These are phyloP conservation scores for Indicator indicator DNA, from an alignment of 2,113 vertebrate genomes.

Conservation along the genomic window DNA sequence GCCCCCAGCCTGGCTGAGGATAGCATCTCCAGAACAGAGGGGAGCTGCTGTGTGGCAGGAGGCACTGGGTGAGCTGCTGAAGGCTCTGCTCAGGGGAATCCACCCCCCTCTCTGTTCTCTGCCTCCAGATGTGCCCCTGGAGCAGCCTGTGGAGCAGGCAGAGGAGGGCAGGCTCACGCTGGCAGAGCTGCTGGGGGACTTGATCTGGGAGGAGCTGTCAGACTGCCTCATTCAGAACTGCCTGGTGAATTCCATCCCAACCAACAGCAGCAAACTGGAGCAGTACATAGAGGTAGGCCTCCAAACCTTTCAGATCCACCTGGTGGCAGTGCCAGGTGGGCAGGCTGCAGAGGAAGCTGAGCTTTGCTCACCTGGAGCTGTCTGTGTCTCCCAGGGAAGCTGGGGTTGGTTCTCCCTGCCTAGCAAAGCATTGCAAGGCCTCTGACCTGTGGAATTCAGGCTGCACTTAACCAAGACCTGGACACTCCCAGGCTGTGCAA, in stretches of 20 bases:
- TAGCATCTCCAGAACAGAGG: background rate
- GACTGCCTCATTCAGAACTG: conserved; percentile 91
- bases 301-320: background rate
- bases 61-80: background rate
- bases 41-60: background rate
- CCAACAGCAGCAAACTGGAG: conserved; percentile 89
- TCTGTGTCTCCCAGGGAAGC: background rate
- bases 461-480: background rate
- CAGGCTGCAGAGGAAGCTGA: background rate
- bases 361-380: background rate
- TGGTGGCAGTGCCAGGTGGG: background rate
- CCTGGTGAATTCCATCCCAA: conserved; percentile 91
- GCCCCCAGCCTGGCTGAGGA: background rate
- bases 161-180: conserved; percentile 25
- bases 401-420: background rate
- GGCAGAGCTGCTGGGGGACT: conserved; percentile 83
- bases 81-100: background rate
- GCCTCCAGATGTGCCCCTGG: conserved; percentile 78
- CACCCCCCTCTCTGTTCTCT: background rate
- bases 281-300: conserved; percentile 86
- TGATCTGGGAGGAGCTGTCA: conserved; percentile 92
- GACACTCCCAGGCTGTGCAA: background rate
- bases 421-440: fast-evolving
- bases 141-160: conserved; percentile 65
- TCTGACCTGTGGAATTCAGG: background rate